Percentiles rank a stretch among this genome's conserved stretches.
These are phyloP conservation scores for Tauraco erythrolophus DNA, from an alignment of 2,113 vertebrate species.

Conservation along the genomic window DNA sequence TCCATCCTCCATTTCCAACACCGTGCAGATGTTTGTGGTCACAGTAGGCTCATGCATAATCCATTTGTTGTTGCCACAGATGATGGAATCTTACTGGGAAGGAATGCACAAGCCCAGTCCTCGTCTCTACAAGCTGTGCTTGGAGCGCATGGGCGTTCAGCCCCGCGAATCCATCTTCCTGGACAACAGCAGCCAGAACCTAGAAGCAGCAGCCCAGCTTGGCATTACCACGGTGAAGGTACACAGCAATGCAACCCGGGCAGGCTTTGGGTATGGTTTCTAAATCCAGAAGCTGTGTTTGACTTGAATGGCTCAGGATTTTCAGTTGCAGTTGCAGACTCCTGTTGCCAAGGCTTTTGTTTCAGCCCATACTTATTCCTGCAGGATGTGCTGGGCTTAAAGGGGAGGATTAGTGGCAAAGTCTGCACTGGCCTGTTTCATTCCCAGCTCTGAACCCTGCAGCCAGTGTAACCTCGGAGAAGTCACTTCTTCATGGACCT, in stretches of 20 bases:
- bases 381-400: neutral
- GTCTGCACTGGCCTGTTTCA: neutral
- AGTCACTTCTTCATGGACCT: neutral
- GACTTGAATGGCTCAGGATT: neutral
- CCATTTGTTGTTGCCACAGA: slow-evolving; percentile 45
- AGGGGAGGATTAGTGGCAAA: neutral
- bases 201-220: slow-evolving; percentile 79
- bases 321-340: neutral
- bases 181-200: slow-evolving; percentile 76
- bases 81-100: slow-evolving; percentile 78
- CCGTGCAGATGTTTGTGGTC: neutral
- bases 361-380: neutral
- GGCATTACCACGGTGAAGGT: slow-evolving; percentile 83
- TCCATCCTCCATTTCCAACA: neutral
- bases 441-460: neutral
- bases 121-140: slow-evolving; percentile 77
- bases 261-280: neutral
- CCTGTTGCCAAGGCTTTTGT: neutral
- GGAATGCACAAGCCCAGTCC: slow-evolving; percentile 76
- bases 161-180: slow-evolving; percentile 82
- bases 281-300: neutral
- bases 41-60: neutral
- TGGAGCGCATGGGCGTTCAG: slow-evolving; percentile 70
- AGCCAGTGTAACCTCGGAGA: neutral
- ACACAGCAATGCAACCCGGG: neutral